Evolutionary conservation across 2,888 invertebrate species (phyloP).

Genomic region (Lasioglossum zephyrum): DNA sequence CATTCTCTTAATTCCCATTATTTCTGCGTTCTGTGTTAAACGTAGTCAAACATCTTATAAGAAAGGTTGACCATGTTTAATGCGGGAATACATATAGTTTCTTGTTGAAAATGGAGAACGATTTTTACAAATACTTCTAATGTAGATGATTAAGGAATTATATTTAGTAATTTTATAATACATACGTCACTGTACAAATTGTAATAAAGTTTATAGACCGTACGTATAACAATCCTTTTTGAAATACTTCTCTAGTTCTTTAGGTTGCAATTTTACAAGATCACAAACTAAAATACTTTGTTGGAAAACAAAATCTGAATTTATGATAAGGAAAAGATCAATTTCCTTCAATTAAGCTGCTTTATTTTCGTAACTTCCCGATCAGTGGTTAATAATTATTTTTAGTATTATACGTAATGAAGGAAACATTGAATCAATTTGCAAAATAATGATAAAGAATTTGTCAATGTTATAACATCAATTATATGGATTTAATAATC

Average conservation of each 20-base stretch:
- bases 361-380: neutral
- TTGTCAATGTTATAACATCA: neutral
- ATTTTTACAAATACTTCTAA: neutral
- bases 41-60: too few species aligned
- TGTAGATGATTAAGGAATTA: neutral
- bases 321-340: neutral
- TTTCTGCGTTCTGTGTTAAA: too few species aligned
- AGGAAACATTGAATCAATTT: neutral
- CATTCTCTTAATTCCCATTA: too few species aligned
- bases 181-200: conserved; percentile 20
- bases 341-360: neutral
- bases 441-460: neutral
- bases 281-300: neutral
- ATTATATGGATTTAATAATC: neutral
- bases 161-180: neutral
- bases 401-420: neutral
- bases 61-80: neutral
- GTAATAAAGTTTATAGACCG: conserved; percentile 8
- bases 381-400: neutral
- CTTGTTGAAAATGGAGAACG: neutral
- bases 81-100: neutral
- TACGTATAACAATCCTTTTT: neutral
- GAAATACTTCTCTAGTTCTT: neutral
- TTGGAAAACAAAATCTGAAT: neutral
- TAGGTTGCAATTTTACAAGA: neutral